A percentile compares a stretch with the other conserved stretches of the same genome.
These are phyloP conservation scores for Cranoglanis bouderius DNA, from an alignment of 2,113 vertebrate species.

Conservation along the genomic window DNA sequence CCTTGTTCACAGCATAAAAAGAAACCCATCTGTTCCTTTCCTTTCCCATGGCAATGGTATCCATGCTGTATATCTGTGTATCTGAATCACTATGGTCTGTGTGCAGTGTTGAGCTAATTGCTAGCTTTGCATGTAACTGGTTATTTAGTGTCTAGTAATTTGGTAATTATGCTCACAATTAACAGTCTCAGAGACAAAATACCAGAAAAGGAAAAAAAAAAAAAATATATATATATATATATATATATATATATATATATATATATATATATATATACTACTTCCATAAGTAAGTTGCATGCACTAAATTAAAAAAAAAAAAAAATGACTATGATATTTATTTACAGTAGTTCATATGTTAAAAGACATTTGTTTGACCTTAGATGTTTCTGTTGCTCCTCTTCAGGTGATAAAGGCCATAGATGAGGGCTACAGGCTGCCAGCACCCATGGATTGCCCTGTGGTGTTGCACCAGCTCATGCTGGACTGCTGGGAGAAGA, in stretches of 20 bases:
- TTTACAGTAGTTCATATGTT: neutral
- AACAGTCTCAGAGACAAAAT: neutral
- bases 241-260: no score
- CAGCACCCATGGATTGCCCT: conserved; percentile 97
- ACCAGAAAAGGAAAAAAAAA: neutral
- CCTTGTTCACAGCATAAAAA: conserved; percentile 25
- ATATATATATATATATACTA: no score
- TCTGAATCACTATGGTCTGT: neutral
- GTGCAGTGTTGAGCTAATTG: conserved; percentile 34
- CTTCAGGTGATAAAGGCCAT: conserved; percentile 96
- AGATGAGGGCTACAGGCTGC: conserved; percentile 96
- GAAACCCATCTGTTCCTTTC: conserved; percentile 48
- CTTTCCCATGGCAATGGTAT: conserved; percentile 39
- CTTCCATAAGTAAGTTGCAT: neutral
- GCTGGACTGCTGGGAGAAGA: conserved; percentile 99
- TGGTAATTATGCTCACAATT: neutral
- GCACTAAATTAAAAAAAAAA: neutral
- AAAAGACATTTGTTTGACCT: neutral
- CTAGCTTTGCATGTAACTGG: conserved; percentile 31
- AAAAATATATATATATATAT: no score
- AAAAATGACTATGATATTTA: no score
- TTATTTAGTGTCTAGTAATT: conserved; percentile 8
- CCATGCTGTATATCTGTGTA: neutral
- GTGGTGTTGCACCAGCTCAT: conserved; percentile 94
- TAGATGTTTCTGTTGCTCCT: neutral